These are phyloP conservation scores for Caenorhabditis virilis DNA, from an alignment of 2,888 invertebrate genomes.

Conservation along the genomic window DNA sequence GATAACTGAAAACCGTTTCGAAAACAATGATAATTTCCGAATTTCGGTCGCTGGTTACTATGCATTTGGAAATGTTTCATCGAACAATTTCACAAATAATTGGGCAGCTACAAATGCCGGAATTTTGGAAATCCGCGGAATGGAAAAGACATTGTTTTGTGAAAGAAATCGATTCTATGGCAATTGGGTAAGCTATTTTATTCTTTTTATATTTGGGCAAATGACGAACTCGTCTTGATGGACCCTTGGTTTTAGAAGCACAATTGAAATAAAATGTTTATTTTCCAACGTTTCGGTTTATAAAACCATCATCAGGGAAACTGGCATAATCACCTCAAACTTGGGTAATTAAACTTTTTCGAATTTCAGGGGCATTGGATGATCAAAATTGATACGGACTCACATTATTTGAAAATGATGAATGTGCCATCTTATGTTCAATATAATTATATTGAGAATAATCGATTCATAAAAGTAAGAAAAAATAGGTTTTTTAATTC, in stretches of 20 bases:
- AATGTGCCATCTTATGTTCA: conserved; percentile 56
- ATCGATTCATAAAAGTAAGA: conserved; percentile 48
- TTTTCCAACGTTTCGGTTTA: no score
- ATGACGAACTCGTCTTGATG: no score
- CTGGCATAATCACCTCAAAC: no score
- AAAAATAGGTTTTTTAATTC: background rate
- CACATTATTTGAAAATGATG: conserved; percentile 51
- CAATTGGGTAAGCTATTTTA: conserved; percentile 52
- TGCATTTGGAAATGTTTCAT: conserved; percentile 83
- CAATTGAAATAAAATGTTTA: no score
- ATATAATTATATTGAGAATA: conserved; percentile 66
- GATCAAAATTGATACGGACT: conserved; percentile 55
- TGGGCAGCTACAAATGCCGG: conserved; percentile 78
- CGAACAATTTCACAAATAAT: conserved; percentile 84
- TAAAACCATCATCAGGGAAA: no score
- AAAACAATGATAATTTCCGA: conserved; percentile 83
- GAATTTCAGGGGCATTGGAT: conserved; percentile 65
- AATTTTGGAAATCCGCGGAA: conserved; percentile 76
- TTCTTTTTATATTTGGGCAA: background rate
- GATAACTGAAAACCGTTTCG: conserved; percentile 74
- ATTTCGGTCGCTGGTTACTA: conserved; percentile 90
- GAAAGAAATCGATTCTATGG: conserved; percentile 70
- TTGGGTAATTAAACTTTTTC: no score
- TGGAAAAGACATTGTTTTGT: conserved; percentile 92
- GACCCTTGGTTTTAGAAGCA: no score